Evolutionary conservation across 2,888 invertebrate species (phyloP), one percentile per base, ranked within the genome.

Genomic region (Agrenia bidenticulata): DNA sequence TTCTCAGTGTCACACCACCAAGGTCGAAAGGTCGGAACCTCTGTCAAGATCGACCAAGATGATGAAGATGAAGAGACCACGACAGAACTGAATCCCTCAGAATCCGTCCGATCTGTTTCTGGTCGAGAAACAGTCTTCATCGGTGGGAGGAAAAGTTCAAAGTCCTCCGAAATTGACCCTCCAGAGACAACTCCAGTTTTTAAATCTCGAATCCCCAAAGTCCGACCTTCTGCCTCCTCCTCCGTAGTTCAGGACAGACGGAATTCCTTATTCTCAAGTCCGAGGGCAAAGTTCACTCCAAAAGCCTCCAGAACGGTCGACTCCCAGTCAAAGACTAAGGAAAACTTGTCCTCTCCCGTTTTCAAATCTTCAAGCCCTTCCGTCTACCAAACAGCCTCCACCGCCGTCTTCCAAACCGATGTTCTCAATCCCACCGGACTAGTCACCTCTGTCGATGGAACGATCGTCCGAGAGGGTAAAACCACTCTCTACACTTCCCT

Each of bases 401-500:
- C 76, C 1, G 67, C 70, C n/a, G 68, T 75, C 11, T 75, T 71
- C 63, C 74, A 76, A 68, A 72, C 73, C 9, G 75, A 75, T 27
- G 61, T 63, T 50, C 66, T 74, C 7, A 74, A 74, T 45, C 76
- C 76, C 73, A 88, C 88, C 0, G 89, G 89, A 0, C 78, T 89
- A 9, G 88, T 89, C 0, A 82, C 89, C 37, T 79, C 87, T n/a
- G 87, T 89, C 61, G 86, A 87, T 77, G 89, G 89, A 0, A 86
- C 86, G 0, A 85, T 87, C 17, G 82, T 88, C n/a, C 84, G 84
- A 67, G 87, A 87, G 73, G 82, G 82, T 7, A 86, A 86, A 0
- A 89, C 89, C 0, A 89, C 88, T 0, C 80, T 87, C 37, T 89
- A 89, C 77, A 85, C 88, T 77, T 88, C 88, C 0, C 86, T 87